phyloP scores from a whole-genome alignment of 1,140 invertebrate species.

The Protaetia brevitarsis region DNA sequence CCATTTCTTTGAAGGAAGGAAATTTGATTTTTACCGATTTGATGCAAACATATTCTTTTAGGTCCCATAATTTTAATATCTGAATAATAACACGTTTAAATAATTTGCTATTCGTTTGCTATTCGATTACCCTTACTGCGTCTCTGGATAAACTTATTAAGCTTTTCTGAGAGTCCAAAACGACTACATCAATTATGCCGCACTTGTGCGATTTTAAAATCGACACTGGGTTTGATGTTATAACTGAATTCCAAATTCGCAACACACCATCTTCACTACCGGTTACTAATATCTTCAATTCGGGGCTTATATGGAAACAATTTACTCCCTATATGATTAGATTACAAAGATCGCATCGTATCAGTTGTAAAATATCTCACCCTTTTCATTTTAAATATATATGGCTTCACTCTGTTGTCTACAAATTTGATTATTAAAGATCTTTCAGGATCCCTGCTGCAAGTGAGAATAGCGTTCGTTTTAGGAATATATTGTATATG shows the following conservation, averaged over 20 bases:
- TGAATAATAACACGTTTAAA: conserved; percentile 32
- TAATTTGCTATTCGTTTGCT: background rate
- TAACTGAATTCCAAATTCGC: conserved; percentile 52
- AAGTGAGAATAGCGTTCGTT: conserved; percentile 50
- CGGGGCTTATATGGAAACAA: conserved; percentile 51
- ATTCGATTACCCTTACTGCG: conserved; percentile 47
- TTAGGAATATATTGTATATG: conserved; percentile 47
- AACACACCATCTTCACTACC: conserved; percentile 51
- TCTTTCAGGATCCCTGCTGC: conserved; percentile 50
- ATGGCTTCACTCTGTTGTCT: conserved; percentile 48
- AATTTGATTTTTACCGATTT: conserved; percentile 54
- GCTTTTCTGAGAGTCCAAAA: conserved; percentile 46
- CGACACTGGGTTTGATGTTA: conserved; percentile 42
- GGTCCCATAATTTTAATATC: conserved; percentile 55
- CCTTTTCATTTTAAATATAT: conserved; percentile 51
- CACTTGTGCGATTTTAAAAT: conserved; percentile 43
- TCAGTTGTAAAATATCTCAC: conserved; percentile 39
- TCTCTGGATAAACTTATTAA: conserved; percentile 52
- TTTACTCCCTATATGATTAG: conserved; percentile 52
- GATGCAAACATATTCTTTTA: conserved; percentile 52
- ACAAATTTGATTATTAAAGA: conserved; percentile 50
- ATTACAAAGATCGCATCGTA: background rate
- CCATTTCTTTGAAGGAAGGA: conserved; percentile 52
- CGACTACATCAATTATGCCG: conserved; percentile 50
- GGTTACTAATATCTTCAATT: conserved; percentile 50